phyloP scores from a whole-genome alignment of 2,888 invertebrate genomes.

The Diplazon laetatorius region DNA sequence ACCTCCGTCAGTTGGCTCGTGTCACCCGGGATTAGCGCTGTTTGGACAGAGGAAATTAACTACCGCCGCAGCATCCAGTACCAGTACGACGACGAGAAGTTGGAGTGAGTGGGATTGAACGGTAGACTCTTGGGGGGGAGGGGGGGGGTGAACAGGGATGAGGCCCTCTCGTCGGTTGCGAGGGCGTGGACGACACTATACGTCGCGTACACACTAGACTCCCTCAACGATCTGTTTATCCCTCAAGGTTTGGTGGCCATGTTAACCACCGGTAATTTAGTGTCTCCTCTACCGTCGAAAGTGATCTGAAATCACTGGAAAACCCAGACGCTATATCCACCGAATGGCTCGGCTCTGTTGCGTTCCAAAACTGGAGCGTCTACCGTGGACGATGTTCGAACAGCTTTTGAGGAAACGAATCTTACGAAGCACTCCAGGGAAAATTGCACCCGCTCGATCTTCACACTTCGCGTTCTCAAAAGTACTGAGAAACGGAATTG shows the following conservation, averaged over 20 bases:
- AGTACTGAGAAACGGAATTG: slow-evolving; percentile 4
- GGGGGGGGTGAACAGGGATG: too few species aligned
- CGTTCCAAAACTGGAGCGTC: neutral
- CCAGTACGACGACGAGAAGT: slow-evolving; percentile 47
- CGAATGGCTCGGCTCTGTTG: neutral
- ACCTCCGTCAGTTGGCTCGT: slow-evolving; percentile 79
- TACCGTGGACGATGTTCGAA: neutral
- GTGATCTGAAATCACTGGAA: slow-evolving; percentile 52
- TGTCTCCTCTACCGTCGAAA: slow-evolving; percentile 56
- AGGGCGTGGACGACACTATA: slow-evolving; percentile 78
- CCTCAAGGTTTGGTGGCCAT: slow-evolving; percentile 52
- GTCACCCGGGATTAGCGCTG: slow-evolving; percentile 81
- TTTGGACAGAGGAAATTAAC: slow-evolving; percentile 82
- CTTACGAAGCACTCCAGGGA: neutral
- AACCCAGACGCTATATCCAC: slow-evolving; percentile 34
- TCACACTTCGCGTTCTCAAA: neutral
- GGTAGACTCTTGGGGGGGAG: slow-evolving; percentile 53
- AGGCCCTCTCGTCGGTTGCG: slow-evolving; percentile 59
- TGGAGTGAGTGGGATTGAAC: slow-evolving; percentile 29
- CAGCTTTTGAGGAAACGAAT: neutral
- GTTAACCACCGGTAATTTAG: slow-evolving; percentile 64
- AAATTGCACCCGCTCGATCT: slow-evolving; percentile 20
- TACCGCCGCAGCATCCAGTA: slow-evolving; percentile 72
- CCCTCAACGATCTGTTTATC: slow-evolving; percentile 34
- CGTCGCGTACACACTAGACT: slow-evolving; percentile 64